Percentiles rank a stretch among this genome's conserved stretches.
phyloP scores from a whole-genome alignment of 2,797 vertebrate genomes.

The Merluccius polli region DNA sequence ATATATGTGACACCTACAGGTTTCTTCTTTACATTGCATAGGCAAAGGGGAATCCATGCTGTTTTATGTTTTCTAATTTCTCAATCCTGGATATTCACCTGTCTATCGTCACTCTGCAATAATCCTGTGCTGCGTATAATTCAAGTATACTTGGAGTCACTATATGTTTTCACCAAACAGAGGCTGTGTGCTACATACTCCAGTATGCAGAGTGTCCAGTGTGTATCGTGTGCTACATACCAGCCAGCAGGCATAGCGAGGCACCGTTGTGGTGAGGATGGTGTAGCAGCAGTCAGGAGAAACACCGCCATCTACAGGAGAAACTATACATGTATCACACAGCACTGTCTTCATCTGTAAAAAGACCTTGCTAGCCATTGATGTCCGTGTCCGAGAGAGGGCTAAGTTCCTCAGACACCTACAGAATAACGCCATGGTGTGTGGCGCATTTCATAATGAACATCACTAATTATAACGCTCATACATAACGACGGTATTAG shows the following conservation, averaged over 20 bases:
- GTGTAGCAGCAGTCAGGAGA: constrained; percentile 82
- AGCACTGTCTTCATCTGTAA: neutral
- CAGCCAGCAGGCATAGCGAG: constrained; percentile 89
- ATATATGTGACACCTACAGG: neutral
- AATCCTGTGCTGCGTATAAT: too few species aligned
- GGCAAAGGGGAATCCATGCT: too few species aligned
- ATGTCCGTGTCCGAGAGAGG: too few species aligned
- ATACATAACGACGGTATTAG: too few species aligned
- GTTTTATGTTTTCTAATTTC: too few species aligned
- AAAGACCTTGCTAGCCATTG: neutral
- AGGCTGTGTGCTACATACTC: neutral
- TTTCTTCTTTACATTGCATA: neutral
- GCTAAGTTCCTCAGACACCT: too few species aligned
- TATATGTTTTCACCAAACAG: neutral
- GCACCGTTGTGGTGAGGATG: constrained; percentile 84
- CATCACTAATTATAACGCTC: too few species aligned
- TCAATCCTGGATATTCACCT: too few species aligned
- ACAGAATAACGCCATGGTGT: too few species aligned
- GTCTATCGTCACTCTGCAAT: neutral
- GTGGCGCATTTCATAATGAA: too few species aligned
- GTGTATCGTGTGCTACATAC: constrained; percentile 63
- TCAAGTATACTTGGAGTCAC: neutral
- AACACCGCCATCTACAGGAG: constrained; percentile 86
- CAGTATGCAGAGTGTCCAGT: neutral
- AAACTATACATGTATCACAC: constrained; percentile 8